A percentile compares a stretch with the other conserved stretches of the same genome.
Evolutionary conservation across 2,797 vertebrate species (phyloP).

Genomic region (Silurus lanzhouensis): DNA sequence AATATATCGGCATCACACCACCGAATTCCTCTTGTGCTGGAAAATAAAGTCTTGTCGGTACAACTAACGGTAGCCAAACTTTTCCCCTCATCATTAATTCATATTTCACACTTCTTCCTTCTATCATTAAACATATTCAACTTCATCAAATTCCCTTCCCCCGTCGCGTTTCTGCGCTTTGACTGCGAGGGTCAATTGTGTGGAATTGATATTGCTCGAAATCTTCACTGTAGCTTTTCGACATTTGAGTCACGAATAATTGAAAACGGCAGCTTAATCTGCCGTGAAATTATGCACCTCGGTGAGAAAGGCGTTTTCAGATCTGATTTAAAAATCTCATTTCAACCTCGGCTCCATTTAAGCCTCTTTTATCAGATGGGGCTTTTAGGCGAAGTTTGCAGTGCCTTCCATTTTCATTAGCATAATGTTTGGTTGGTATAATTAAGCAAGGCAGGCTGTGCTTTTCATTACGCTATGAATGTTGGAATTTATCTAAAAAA

Average conservation of each 20-base stretch:
- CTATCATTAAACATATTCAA: conserved; percentile 15
- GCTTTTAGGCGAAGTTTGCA: conserved; percentile 11
- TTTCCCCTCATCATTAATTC: not conserved
- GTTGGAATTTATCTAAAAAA: not conserved
- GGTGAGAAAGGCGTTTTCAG: conserved; percentile 18
- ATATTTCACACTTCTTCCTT: not conserved
- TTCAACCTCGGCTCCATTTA: conserved; percentile 16
- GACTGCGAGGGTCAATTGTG: not conserved
- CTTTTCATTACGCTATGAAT: conserved; percentile 1
- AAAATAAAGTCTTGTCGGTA: not conserved
- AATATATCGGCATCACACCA: not conserved
- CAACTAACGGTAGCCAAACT: not conserved
- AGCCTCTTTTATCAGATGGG: conserved; percentile 27
- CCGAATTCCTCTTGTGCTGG: not conserved
- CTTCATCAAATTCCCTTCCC: not conserved
- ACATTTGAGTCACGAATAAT: not conserved
- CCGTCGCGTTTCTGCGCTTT: not conserved
- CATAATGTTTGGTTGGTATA: conserved; percentile 19
- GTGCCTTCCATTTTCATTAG: conserved; percentile 11
- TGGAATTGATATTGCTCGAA: conserved; percentile 6
- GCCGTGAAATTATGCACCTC: conserved; percentile 31
- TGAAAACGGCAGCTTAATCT: conserved; percentile 23
- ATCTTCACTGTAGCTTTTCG: conserved; percentile 3
- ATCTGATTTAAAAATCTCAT: conserved; percentile 27
- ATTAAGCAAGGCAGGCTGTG: conserved; percentile 13